Evolutionary conservation across 1,140 invertebrate genomes (phyloP), one percentile per base, ranked within the genome.

Genomic region (Spodoptera frugiperda): DNA sequence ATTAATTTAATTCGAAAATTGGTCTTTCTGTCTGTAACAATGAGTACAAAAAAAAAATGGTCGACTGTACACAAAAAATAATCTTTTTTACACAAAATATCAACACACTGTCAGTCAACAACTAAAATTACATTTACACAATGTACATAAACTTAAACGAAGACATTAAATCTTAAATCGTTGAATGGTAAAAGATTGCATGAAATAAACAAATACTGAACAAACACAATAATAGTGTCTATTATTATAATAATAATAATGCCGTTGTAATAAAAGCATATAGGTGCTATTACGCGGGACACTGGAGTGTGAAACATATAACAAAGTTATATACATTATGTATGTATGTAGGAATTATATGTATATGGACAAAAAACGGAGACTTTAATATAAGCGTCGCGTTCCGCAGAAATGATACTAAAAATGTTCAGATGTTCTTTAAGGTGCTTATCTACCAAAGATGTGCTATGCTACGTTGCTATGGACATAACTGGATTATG

Each of bases 181-280:
- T 44, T 33, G 17, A 9, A 12, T 9, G 1, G n/a, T 6, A 33
- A 44, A 61, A 30, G 39, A 61, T 61, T n/a, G 33, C 89, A 63
- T 48, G 17, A 11, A 33, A 49, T 63, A 33, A 65, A 53, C 53
- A 49, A 33, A 49, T 57, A 49, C 21, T 46, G 12, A 14, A 25
- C 54, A 49, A 14, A 67, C 55, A 55, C 33, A 39, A 39, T 39
- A 39, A 39, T 39, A 39, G 33, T 39, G 33, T 39, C 33, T 39
- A 71, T 57, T 11, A 54, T 72, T 12, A 72, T 72, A 55, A 72
- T 72, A 57, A 72, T 25, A 57, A 57, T 72, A 72, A 72, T 72
- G 54, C 39, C 33, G 21, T 55, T 30, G 33, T 12, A 61, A 44
- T 44, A 71, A 55, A 71, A 71, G 67, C 17, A 5, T 53, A 15